phyloP scores from a whole-genome alignment of 2,888 invertebrate species.

The Coelogynopora nodosa region DNA sequence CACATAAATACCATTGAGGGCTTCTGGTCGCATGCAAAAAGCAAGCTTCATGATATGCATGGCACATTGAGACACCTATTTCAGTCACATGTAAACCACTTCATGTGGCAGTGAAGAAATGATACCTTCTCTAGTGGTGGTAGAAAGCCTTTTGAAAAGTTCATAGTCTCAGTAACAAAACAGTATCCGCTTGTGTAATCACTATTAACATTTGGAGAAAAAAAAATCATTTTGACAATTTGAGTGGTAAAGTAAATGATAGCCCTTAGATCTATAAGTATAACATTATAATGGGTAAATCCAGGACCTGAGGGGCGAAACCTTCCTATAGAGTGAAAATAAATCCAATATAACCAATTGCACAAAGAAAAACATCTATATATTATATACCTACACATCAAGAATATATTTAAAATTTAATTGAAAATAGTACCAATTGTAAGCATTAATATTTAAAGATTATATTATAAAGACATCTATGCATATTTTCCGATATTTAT shows the following conservation, averaged over 20 bases:
- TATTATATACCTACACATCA: too few species aligned
- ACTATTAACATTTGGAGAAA: background rate
- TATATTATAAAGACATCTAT: too few species aligned
- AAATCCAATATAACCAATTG: too few species aligned
- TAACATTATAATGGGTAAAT: too few species aligned
- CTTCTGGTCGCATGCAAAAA: background rate
- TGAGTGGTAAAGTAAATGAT: background rate
- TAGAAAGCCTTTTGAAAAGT: slow-evolving; percentile 1
- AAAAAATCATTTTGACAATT: background rate
- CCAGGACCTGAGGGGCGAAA: too few species aligned
- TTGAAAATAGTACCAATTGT: too few species aligned
- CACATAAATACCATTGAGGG: slow-evolving; percentile 30
- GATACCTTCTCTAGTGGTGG: slow-evolving; percentile 7
- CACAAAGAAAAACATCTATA: too few species aligned
- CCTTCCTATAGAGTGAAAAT: too few species aligned
- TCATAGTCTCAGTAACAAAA: background rate
- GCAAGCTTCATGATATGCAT: background rate
- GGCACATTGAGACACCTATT: background rate
- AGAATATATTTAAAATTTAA: too few species aligned
- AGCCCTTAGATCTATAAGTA: too few species aligned
- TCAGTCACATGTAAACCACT: slow-evolving; percentile 30
- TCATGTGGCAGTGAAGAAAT: slow-evolving; percentile 10
- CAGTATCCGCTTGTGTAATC: background rate
- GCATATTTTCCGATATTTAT: too few species aligned
- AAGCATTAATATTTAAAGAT: too few species aligned